Evolutionary conservation across 2,888 invertebrate species (phyloP).

Genomic region (Amiota minor): DNA sequence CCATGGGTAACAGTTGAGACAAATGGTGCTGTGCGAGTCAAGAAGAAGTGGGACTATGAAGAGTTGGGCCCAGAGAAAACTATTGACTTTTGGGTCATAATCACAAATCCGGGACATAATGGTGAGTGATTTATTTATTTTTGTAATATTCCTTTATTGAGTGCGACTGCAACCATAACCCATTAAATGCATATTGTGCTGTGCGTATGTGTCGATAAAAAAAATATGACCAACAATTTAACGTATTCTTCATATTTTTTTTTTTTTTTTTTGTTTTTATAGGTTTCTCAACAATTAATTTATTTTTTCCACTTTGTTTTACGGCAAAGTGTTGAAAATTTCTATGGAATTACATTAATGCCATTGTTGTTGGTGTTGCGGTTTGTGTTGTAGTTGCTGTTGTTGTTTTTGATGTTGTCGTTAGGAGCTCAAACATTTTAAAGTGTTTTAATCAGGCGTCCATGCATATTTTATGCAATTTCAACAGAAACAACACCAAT

Average conservation of each 20-base stretch:
- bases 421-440: not conserved
- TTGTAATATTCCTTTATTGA: not conserved
- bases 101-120: conserved; percentile 90
- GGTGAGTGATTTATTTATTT: conserved; percentile 77
- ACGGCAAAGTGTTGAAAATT: conserved; percentile 17
- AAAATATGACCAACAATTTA: conserved; percentile 7
- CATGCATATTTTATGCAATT: conserved; percentile 11
- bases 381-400: not conserved
- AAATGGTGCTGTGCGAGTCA: conserved; percentile 92
- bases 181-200: not conserved
- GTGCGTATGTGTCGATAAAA: not conserved
- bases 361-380: not conserved
- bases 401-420: too few relatives aligned
- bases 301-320: not conserved
- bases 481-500: not conserved
- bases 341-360: not conserved
- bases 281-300: not conserved
- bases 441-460: conserved; percentile 14
- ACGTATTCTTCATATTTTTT: not conserved
- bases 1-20: conserved; percentile 94
- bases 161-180: not conserved
- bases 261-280: not conserved
- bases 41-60: conserved; percentile 98
- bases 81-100: conserved; percentile 96
- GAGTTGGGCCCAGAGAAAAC: conserved; percentile 95